Base-by-base conservation (phyloP, 2,888 invertebrate genomes). In the Drosophila subquinaria region DNA sequence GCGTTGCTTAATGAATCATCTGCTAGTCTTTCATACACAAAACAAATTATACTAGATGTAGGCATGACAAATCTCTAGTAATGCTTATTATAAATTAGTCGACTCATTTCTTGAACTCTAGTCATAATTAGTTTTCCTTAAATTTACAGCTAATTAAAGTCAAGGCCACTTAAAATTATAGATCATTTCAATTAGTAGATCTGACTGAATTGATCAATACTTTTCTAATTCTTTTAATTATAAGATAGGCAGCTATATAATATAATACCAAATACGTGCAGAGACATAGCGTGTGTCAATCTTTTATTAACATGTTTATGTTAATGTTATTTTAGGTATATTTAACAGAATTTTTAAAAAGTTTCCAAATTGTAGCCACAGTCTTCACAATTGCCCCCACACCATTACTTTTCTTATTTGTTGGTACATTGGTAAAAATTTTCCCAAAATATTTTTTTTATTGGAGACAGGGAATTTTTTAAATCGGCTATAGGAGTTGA, bases 31-130 rank as follows among this genome's bases (percentile, higher is more conserved):
- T 20, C 50, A 50, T 5, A 23, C 13, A 13, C 15, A 9, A 10
- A 23, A 38, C 10, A 17, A 17, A n/a, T 35, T 42, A 61, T 33
- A 30, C 27, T 15, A 45, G 23, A 40, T 57, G 42, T 20, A 55
- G 1, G 10, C 43, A 71, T 65, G 77, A 73, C 75, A 63, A 63
- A 69, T 50, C 57, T 53, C 10, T 47, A 23, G 10, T n/a, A 51
- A 45, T n/a, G 35, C 23, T 35, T 64, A 51, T 71, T 6, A 30
- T 23, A 53, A 56, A 74, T 53, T 53, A 65, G 77, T 57, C 73
- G 73, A 73, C 61, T 50, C 40, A 27, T 50, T 53, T 72, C 11
- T n/a, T 36, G 50, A 47, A 51, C 20, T 61, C 17, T 55, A 50
- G 35, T 42, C 53, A 47, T 51, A 53, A 52, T n/a, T 17, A 45